These are phyloP conservation scores for Drosophila parvula DNA, from an alignment of 1,140 invertebrate genomes.

Conservation along the genomic window DNA sequence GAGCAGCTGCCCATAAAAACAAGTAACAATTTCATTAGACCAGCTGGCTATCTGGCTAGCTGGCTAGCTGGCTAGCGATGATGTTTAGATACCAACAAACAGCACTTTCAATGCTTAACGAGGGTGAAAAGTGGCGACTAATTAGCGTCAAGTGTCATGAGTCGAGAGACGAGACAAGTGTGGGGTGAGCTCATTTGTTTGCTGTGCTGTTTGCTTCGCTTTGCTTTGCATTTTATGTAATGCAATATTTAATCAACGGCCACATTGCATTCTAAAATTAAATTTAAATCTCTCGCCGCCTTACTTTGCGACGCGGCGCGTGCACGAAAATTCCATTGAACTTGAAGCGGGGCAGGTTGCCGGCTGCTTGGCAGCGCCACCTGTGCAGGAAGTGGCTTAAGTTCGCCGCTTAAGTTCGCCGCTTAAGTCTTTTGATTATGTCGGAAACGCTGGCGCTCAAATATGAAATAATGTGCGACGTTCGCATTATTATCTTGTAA, in stretches of 20 bases:
- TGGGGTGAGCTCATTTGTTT: conserved; percentile 38
- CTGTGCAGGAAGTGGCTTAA: conserved; percentile 61
- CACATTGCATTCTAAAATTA: conserved; percentile 57
- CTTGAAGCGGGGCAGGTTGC: conserved; percentile 43
- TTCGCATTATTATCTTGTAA: conserved; percentile 35
- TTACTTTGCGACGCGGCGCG: conserved; percentile 36
- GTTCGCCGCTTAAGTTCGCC: conserved; percentile 66
- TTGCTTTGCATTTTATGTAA: conserved; percentile 57
- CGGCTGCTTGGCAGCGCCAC: conserved; percentile 6
- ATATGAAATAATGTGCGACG: conserved; percentile 42
- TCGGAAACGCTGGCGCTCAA: conserved; percentile 35
- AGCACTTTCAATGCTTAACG: conserved; percentile 53
- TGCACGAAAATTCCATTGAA: conserved; percentile 66
- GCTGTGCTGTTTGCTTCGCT: conserved; percentile 15
- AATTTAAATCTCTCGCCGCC: conserved; percentile 42
- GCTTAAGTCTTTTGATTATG: conserved; percentile 75
- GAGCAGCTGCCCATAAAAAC: conserved; percentile 71
- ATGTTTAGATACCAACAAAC: conserved; percentile 27
- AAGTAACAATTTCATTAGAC: conserved; percentile 71
- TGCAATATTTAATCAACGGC: conserved; percentile 58
- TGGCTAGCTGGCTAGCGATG: not conserved
- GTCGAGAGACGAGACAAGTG: conserved; percentile 4
- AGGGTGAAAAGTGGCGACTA: conserved; percentile 63
- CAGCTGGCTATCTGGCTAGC: conserved; percentile 29
- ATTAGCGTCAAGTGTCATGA: conserved; percentile 50